These are phyloP conservation scores for Drosophila robusta DNA, from an alignment of 2,888 invertebrate genomes.

Conservation along the genomic window DNA sequence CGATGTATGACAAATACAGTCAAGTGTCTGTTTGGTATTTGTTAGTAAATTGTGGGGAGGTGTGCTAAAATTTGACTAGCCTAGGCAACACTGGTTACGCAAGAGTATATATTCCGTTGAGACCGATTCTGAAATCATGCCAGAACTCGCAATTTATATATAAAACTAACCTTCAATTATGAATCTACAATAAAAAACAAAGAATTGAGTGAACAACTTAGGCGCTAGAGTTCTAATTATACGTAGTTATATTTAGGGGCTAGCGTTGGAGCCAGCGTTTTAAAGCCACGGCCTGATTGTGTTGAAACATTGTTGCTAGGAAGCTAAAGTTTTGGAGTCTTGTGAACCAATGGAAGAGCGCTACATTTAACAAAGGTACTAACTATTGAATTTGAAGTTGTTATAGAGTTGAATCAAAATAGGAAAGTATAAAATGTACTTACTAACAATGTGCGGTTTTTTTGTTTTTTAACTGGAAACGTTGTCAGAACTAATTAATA, in stretches of 20 bases:
- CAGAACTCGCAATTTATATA: slow-evolving; percentile 12
- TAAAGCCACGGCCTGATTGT: slow-evolving; percentile 46
- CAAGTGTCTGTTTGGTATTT: slow-evolving; percentile 20
- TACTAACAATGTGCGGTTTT: slow-evolving; percentile 64
- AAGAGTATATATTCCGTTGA: slow-evolving; percentile 15
- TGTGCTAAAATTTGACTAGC: slow-evolving; percentile 50
- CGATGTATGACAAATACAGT: slow-evolving; percentile 31
- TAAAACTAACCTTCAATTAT: slow-evolving; percentile 21
- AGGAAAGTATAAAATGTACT: slow-evolving; percentile 51
- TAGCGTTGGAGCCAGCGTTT: slow-evolving; percentile 7
- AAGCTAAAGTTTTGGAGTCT: slow-evolving; percentile 42
- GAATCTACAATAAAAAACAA: slow-evolving; percentile 23
- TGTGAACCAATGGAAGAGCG: slow-evolving; percentile 55
- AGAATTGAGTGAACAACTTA: slow-evolving; percentile 54
- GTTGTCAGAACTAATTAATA: slow-evolving; percentile 30
- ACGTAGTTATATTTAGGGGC: slow-evolving; percentile 8
- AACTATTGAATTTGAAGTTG: slow-evolving; percentile 26
- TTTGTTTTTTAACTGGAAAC: slow-evolving; percentile 29
- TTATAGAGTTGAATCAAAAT: slow-evolving; percentile 32
- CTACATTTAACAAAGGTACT: slow-evolving; percentile 54
- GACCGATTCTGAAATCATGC: slow-evolving; percentile 29
- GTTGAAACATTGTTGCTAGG: slow-evolving; percentile 42
- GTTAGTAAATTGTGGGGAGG: slow-evolving; percentile 24
- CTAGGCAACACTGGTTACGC: slow-evolving; percentile 54
- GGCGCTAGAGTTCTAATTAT: slow-evolving; percentile 37